Percentiles rank a stretch among this genome's conserved stretches.
phyloP scores from a whole-genome alignment of 2,888 invertebrate species.

The Lasioglossum figueresi region DNA sequence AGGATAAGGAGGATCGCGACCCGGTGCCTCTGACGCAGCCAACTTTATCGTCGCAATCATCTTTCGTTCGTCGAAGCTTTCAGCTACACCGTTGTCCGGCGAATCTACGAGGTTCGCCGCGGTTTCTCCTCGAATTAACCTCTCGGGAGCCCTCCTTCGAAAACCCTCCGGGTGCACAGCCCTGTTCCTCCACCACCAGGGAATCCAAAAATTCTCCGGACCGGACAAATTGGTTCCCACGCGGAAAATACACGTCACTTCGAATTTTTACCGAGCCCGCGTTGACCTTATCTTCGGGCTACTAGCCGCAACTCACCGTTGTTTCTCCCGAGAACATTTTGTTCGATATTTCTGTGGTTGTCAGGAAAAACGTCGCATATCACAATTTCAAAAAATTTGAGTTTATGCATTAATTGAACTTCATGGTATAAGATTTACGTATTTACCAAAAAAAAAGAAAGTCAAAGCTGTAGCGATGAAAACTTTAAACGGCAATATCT shows the following conservation, averaged over 20 bases:
- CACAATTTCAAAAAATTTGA: too few species aligned
- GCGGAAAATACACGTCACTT: neutral
- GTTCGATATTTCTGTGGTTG: too few species aligned
- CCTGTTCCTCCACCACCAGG: neutral
- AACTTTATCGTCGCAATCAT: conserved; percentile 14
- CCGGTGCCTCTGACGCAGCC: conserved; percentile 1
- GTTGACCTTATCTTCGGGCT: neutral
- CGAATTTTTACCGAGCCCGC: neutral
- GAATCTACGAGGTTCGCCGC: neutral
- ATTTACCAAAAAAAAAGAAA: too few species aligned
- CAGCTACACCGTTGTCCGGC: neutral
- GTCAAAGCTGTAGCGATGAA: too few species aligned
- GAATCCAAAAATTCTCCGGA: neutral
- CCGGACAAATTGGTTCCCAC: neutral
- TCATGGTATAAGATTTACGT: too few species aligned
- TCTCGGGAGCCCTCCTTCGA: neutral
- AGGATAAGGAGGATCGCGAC: neutral
- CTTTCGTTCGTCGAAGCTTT: neutral
- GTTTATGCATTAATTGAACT: too few species aligned
- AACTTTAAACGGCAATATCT: too few species aligned
- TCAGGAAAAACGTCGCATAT: too few species aligned
- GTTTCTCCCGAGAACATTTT: neutral
- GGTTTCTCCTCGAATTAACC: neutral
- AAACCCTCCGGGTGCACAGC: neutral
- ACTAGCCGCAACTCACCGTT: neutral